phyloP scores from a whole-genome alignment of 2,113 vertebrate genomes.

The Riparia riparia region DNA sequence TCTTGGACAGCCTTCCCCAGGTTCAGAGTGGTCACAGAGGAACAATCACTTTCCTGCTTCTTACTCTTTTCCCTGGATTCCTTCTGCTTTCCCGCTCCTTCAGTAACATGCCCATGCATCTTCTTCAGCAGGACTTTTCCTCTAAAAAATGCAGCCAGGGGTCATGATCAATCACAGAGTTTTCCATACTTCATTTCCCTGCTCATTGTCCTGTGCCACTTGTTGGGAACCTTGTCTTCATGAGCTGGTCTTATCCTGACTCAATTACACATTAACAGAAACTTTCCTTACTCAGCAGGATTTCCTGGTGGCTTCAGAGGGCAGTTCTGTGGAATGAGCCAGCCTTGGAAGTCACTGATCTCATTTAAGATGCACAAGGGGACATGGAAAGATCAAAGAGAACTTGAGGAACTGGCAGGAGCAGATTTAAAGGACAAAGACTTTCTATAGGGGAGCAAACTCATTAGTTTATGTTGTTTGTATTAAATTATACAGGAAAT shows the following conservation, averaged over 20 bases:
- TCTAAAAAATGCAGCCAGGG: neutral
- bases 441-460: neutral
- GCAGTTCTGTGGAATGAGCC: neutral
- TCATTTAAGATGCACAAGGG: neutral
- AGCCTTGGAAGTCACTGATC: neutral
- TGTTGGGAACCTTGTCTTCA: constrained; percentile 37
- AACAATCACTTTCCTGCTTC: neutral
- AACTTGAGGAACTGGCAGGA: neutral
- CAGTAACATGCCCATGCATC: neutral
- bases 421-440: constrained; percentile 15
- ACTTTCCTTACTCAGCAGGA: constrained; percentile 26
- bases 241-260: constrained; percentile 6
- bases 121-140: neutral
- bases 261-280: neutral
- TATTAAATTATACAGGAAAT: constrained; percentile 12
- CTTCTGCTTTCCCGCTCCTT: neutral
- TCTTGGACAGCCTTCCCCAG: neutral
- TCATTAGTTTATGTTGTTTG: neutral
- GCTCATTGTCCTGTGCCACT: neutral
- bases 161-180: neutral
- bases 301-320: constrained; percentile 9
- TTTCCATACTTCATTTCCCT: constrained; percentile 23
- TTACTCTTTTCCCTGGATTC: neutral
- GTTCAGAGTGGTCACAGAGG: neutral
- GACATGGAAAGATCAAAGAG: neutral